Percentiles rank a stretch among this genome's conserved stretches.
Evolutionary conservation across 1,140 invertebrate species (phyloP).

Genomic region (Popillia japonica): DNA sequence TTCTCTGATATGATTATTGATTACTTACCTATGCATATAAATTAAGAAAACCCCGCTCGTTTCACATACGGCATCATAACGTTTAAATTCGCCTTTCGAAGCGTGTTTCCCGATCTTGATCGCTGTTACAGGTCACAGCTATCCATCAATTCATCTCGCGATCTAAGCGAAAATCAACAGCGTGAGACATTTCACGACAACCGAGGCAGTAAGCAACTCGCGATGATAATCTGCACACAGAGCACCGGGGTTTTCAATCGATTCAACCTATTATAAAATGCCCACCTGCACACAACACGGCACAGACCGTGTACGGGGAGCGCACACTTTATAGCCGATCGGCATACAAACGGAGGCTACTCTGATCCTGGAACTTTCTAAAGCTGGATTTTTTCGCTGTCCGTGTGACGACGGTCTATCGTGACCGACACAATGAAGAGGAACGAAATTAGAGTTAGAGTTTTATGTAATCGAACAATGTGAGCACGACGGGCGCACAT

Average conservation of each 20-base stretch:
- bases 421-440: conserved; percentile 19
- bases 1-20: too few relatives aligned
- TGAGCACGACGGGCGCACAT: background rate
- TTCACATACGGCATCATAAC: background rate
- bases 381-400: background rate
- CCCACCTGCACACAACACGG: conserved; percentile 15
- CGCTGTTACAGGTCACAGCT: conserved; percentile 15
- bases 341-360: background rate
- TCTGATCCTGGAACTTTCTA: conserved; percentile 2
- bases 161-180: conserved; percentile 31
- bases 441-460: conserved; percentile 31
- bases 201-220: conserved; percentile 5
- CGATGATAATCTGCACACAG: conserved; percentile 29
- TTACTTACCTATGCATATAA: too few relatives aligned
- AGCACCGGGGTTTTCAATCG: conserved; percentile 19
- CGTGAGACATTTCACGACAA: conserved; percentile 32
- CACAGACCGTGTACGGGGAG: background rate
- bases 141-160: conserved; percentile 29
- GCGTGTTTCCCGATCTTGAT: conserved; percentile 17
- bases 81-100: conserved; percentile 19
- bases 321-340: background rate
- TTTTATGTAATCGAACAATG: conserved; percentile 27
- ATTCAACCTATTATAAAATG: conserved; percentile 31
- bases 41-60: background rate
- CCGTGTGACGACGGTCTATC: background rate